Conservation (phyloP, 2,888 invertebrate genomes). For the Deilephila porcellus region DNA sequence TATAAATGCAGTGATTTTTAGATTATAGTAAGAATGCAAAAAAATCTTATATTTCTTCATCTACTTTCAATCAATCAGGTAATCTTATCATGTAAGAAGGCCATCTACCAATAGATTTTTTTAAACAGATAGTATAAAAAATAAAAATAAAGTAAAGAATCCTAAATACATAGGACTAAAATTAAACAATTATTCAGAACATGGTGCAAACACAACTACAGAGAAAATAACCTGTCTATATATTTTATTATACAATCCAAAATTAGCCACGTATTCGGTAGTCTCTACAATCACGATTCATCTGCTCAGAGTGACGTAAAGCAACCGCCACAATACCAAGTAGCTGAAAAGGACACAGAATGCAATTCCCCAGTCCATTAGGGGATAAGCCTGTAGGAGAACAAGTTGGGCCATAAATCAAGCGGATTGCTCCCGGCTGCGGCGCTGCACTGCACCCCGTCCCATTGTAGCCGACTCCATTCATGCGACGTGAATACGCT, state of each 20-base stretch:
- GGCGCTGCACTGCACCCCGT: constrained; percentile 32
- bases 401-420: constrained; percentile 39
- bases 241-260: too few relatives aligned
- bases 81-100: too few relatives aligned
- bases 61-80: too few relatives aligned
- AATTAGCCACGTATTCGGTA: neutral
- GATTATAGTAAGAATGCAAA: too few relatives aligned
- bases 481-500: constrained; percentile 39
- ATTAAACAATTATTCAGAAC: neutral
- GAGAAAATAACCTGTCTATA: too few relatives aligned
- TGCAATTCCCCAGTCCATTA: constrained; percentile 34
- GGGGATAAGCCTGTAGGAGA: constrained; percentile 36
- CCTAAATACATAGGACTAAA: too few relatives aligned
- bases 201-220: neutral
- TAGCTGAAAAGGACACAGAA: constrained; percentile 17
- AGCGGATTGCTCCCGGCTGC: constrained; percentile 40
- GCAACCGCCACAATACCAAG: neutral
- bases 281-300: neutral
- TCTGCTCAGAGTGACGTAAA: neutral
- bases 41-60: too few relatives aligned
- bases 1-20: too few relatives aligned
- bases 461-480: constrained; percentile 43
- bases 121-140: too few relatives aligned
- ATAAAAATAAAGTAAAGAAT: too few relatives aligned
- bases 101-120: too few relatives aligned